A percentile compares a stretch with the other conserved stretches of the same genome.
Evolutionary conservation across 2,888 invertebrate species (phyloP).

Genomic region (Synergus gifuensis): DNA sequence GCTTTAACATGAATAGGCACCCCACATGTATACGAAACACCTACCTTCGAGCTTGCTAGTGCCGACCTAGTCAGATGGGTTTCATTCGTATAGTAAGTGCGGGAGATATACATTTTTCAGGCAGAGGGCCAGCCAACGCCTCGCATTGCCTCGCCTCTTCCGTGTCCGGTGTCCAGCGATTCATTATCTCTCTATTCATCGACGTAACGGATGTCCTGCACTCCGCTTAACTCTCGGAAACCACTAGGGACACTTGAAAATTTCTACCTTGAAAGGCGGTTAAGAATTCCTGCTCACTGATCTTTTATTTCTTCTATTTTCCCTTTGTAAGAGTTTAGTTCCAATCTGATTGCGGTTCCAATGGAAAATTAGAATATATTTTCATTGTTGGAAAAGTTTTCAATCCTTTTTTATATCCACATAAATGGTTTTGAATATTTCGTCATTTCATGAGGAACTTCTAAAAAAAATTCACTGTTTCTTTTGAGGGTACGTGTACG

Average conservation of each 20-base stretch:
- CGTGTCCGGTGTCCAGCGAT: constrained; percentile 76
- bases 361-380: too few relatives aligned
- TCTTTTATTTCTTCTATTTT: background rate
- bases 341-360: background rate
- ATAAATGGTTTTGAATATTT: background rate
- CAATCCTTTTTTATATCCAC: background rate
- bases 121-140: constrained; percentile 66
- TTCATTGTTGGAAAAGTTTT: too few relatives aligned
- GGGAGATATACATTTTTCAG: constrained; percentile 68
- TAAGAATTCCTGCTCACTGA: background rate
- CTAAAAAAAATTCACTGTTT: background rate
- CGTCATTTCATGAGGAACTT: background rate
- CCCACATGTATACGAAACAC: constrained; percentile 53
- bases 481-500: constrained; percentile 11
- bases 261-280: background rate
- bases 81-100: constrained; percentile 51
- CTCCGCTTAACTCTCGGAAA: constrained; percentile 60
- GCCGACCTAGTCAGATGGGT: constrained; percentile 44
- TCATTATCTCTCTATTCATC: constrained; percentile 77
- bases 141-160: constrained; percentile 76
- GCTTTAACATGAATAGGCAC: constrained; percentile 64
- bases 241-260: constrained; percentile 43
- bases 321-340: background rate
- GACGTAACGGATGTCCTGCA: constrained; percentile 69
- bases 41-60: constrained; percentile 50